These are phyloP conservation scores for Neotoma lepida DNA, from an alignment of 2,113 vertebrate genomes.

Conservation along the genomic window DNA sequence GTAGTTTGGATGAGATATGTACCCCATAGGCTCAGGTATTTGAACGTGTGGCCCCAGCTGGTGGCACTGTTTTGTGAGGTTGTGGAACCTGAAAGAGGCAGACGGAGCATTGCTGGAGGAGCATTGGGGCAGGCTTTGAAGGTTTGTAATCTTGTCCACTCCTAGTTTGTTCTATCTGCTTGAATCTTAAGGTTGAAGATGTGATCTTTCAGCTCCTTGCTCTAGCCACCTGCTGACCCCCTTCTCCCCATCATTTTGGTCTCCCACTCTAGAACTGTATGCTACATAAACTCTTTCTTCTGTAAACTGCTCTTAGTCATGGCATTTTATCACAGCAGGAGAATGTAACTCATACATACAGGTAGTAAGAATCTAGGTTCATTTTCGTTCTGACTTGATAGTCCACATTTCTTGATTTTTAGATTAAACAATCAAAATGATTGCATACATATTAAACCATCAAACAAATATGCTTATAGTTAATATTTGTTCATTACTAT, in stretches of 20 bases:
- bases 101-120: background rate
- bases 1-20: background rate
- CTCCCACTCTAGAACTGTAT: background rate
- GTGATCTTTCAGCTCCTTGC: background rate
- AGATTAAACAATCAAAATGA: slow-evolving; percentile 3
- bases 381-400: background rate
- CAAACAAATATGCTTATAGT: background rate
- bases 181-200: background rate
- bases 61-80: background rate
- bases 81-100: background rate
- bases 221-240: background rate
- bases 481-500: background rate
- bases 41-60: background rate
- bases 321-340: background rate
- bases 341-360: background rate
- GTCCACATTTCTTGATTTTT: background rate
- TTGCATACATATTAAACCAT: background rate
- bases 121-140: background rate
- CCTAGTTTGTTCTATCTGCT: background rate
- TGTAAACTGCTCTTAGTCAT: background rate
- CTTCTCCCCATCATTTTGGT: background rate
- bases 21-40: background rate
- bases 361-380: background rate
- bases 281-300: background rate
- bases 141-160: background rate